A percentile compares a stretch with the other conserved stretches of the same genome.
Evolutionary conservation across 2,113 vertebrate genomes (phyloP).

Genomic region (Larimichthys polyactis): DNA sequence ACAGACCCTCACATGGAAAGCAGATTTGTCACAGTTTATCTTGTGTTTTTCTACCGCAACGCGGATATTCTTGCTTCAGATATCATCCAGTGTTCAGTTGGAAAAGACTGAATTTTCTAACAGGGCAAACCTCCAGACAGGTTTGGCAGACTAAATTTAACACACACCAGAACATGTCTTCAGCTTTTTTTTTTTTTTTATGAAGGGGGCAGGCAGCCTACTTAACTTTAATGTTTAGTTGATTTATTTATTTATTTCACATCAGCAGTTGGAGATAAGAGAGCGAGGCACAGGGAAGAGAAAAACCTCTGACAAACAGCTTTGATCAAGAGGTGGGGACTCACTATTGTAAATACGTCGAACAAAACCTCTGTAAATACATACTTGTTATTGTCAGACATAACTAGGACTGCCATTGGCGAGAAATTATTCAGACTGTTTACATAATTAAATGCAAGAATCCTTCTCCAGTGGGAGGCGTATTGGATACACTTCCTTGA

Average conservation of each 20-base stretch:
- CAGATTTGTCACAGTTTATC: constrained; percentile 26
- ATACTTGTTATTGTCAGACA: neutral
- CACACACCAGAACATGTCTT: constrained; percentile 18
- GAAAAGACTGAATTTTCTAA: constrained; percentile 12
- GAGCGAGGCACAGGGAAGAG: constrained; percentile 3
- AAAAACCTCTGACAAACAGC: constrained; percentile 9
- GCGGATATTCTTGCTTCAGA: neutral
- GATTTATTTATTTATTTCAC: constrained; percentile 27
- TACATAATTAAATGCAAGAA: neutral
- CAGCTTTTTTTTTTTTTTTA: constrained; percentile 6
- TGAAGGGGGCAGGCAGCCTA: constrained; percentile 11
- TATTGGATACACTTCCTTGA: too few species aligned
- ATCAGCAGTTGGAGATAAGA: constrained; percentile 1
- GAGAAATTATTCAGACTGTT: neutral
- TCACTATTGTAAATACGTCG: neutral
- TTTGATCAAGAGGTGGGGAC: constrained; percentile 16
- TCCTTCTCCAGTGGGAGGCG: too few species aligned
- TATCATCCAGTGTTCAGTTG: constrained; percentile 15
- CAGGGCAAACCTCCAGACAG: constrained; percentile 16
- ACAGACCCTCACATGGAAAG: neutral
- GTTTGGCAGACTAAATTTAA: constrained; percentile 16
- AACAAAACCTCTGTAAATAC: neutral
- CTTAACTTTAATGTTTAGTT: constrained; percentile 33
- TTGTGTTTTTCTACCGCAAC: neutral
- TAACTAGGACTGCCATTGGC: neutral